Conservation (phyloP, 2,888 invertebrate species). For the Stenotaenia linearis region DNA sequence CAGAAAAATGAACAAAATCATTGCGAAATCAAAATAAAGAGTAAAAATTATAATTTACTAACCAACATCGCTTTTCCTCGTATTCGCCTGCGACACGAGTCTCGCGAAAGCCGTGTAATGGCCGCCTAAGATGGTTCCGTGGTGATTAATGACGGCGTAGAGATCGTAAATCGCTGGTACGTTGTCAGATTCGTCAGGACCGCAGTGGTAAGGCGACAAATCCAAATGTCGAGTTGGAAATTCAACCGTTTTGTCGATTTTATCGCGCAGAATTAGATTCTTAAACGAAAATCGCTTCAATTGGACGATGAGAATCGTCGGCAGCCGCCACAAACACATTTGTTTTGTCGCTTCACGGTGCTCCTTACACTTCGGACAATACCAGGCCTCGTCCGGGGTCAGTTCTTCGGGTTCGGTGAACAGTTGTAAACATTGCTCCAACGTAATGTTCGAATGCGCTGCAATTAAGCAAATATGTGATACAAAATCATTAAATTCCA, state of each 20-base stretch:
- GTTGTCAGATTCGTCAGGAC: slow-evolving; percentile 38
- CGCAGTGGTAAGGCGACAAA: slow-evolving; percentile 45
- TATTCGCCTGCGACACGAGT: slow-evolving; percentile 44
- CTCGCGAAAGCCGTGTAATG: slow-evolving; percentile 53
- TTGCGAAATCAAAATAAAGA: no score
- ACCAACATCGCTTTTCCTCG: slow-evolving; percentile 48
- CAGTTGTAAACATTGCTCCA: slow-evolving; percentile 48
- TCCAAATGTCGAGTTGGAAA: slow-evolving; percentile 46
- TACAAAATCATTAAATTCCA: neutral
- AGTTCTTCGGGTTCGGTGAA: slow-evolving; percentile 53
- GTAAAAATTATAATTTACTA: no score
- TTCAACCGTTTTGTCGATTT: slow-evolving; percentile 42
- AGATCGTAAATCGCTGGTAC: slow-evolving; percentile 50
- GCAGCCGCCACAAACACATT: slow-evolving; percentile 45
- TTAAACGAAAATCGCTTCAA: slow-evolving; percentile 48
- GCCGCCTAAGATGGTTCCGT: slow-evolving; percentile 50
- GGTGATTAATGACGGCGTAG: slow-evolving; percentile 52
- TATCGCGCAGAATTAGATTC: slow-evolving; percentile 41
- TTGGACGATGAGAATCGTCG: slow-evolving; percentile 46
- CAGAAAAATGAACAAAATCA: no score
- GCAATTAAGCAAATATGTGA: neutral
- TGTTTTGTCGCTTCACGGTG: slow-evolving; percentile 47
- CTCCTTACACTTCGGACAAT: slow-evolving; percentile 42
- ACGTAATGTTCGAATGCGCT: slow-evolving; percentile 42
- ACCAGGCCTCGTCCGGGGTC: slow-evolving; percentile 52